Percentiles rank a stretch among this genome's conserved stretches.
Evolutionary conservation across 2,113 vertebrate species (phyloP).

Genomic region (Sorex araneus): DNA sequence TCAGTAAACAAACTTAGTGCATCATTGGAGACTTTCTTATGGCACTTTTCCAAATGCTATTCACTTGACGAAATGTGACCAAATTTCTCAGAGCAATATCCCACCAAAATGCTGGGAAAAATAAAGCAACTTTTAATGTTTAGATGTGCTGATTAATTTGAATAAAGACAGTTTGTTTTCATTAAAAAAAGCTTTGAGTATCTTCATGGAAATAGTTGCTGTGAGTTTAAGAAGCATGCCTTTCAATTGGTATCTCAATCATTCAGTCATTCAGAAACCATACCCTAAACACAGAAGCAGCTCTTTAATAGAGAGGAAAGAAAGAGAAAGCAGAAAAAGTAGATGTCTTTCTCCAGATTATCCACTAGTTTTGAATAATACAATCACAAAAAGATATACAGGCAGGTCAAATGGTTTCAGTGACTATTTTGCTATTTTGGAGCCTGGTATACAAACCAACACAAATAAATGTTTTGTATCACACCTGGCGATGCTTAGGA

Average conservation of each 20-base stretch:
- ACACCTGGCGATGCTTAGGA: too few species aligned
- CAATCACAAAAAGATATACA: conserved; percentile 15
- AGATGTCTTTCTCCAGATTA: not conserved
- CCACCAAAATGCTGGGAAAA: conserved; percentile 59
- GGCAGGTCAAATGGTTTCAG: not conserved
- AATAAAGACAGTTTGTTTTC: conserved; percentile 67
- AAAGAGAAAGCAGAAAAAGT: conserved; percentile 30
- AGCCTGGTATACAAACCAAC: not conserved
- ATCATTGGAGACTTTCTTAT: not conserved
- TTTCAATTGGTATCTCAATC: conserved; percentile 58
- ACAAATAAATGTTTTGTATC: too few species aligned
- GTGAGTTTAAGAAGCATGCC: conserved; percentile 32
- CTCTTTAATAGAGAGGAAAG: not conserved
- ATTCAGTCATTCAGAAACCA: not conserved
- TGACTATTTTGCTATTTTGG: not conserved
- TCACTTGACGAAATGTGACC: conserved; percentile 42
- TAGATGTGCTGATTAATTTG: conserved; percentile 66
- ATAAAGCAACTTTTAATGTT: conserved; percentile 65
- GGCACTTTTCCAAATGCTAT: conserved; percentile 6
- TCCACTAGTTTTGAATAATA: not conserved
- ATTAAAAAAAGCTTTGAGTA: conserved; percentile 57
- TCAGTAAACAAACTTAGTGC: conserved; percentile 46
- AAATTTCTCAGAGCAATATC: conserved; percentile 60
- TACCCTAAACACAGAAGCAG: conserved; percentile 19
- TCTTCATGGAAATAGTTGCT: conserved; percentile 59